Percentiles rank a stretch among this genome's conserved stretches.
phyloP scores from a whole-genome alignment of 2,797 vertebrate species.

The Odontamblyopus lacepedii region DNA sequence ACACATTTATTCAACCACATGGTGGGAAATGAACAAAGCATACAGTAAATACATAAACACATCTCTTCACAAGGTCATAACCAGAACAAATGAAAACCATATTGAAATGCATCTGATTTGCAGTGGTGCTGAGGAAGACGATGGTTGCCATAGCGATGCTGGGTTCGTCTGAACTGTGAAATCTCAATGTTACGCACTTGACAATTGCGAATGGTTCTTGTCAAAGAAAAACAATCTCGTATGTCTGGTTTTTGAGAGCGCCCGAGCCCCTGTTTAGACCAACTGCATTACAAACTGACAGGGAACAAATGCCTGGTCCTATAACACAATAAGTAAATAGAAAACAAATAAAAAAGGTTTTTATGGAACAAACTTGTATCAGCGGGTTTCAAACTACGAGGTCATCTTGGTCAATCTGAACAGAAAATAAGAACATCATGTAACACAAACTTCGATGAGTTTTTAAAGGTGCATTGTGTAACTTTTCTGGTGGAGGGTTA shows the following conservation, averaged over 20 bases:
- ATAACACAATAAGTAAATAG: background rate
- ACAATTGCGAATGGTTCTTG: slow-evolving; percentile 1
- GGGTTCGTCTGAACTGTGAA: slow-evolving; percentile 3
- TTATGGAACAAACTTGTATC: background rate
- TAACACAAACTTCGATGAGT: too few species aligned
- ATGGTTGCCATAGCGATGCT: slow-evolving; percentile 2
- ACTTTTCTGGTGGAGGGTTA: too few species aligned
- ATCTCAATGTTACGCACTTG: slow-evolving; percentile 10
- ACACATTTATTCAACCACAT: background rate
- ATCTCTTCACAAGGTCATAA: background rate
- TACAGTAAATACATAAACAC: background rate
- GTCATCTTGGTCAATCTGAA: background rate
- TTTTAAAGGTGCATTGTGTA: too few species aligned
- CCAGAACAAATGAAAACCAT: slow-evolving; percentile 5
- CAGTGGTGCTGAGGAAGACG: background rate
- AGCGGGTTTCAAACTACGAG: background rate
- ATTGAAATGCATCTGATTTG: slow-evolving; percentile 1
- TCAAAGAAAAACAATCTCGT: slow-evolving; percentile 10
- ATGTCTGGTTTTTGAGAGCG: background rate
- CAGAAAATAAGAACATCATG: background rate
- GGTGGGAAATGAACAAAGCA: slow-evolving; percentile 2
- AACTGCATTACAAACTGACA: background rate
- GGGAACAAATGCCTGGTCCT: background rate
- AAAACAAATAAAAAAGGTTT: background rate
- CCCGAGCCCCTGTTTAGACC: background rate